phyloP scores from a whole-genome alignment of 2,113 vertebrate species.

The Atherinomorus stipes region DNA sequence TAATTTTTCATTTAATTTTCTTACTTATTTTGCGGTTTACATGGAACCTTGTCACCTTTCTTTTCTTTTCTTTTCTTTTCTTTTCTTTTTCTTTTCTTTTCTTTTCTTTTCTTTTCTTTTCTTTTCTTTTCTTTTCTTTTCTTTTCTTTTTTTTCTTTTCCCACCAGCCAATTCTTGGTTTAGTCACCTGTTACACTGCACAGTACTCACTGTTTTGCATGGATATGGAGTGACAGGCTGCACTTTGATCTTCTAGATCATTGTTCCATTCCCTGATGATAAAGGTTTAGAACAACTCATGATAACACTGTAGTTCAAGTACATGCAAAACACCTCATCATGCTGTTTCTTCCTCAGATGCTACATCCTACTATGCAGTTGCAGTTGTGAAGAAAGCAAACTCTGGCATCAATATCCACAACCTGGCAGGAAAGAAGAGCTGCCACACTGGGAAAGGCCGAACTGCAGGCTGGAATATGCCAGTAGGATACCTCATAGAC shows the following conservation, averaged over 20 bases:
- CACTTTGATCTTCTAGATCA: slow-evolving; percentile 3
- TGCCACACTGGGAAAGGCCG: slow-evolving; percentile 93
- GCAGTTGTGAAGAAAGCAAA: slow-evolving; percentile 86
- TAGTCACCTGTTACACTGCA: background rate
- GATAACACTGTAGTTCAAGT: background rate
- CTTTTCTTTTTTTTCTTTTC: too few relatives aligned
- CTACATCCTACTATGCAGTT: slow-evolving; percentile 89
- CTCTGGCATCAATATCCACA: slow-evolving; percentile 85
- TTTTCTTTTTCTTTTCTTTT: too few relatives aligned
- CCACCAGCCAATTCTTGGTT: background rate
- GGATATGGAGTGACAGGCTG: background rate
- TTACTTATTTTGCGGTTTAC: too few relatives aligned
- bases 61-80: too few relatives aligned
- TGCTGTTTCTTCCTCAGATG: slow-evolving; percentile 55
- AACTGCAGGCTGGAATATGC: slow-evolving; percentile 93
- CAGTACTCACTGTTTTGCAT: background rate
- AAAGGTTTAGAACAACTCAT: background rate
- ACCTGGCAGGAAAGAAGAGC: slow-evolving; percentile 83
- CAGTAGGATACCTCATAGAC: slow-evolving; percentile 89
- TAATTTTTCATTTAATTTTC: too few relatives aligned
- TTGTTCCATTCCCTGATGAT: background rate
- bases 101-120: too few relatives aligned
- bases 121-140: too few relatives aligned
- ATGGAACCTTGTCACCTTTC: too few relatives aligned
- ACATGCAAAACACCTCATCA: background rate